Conservation (phyloP, 1,140 invertebrate species). For the Tetramorium simillimum region DNA sequence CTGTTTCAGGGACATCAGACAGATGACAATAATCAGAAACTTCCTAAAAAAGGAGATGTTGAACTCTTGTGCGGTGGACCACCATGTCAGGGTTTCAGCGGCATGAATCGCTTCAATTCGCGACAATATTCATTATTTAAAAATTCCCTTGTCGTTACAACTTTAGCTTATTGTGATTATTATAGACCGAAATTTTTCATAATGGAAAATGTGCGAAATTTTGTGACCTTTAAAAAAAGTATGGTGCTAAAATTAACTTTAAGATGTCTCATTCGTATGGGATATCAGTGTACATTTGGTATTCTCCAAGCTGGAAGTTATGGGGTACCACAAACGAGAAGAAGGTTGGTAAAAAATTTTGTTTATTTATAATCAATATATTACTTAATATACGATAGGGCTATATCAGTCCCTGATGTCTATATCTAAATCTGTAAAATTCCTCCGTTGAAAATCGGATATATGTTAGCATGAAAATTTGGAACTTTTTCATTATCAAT, state of each 20-base stretch:
- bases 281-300: constrained; percentile 95
- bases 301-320: constrained; percentile 95
- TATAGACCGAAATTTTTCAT: constrained; percentile 94
- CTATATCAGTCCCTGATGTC: too few species aligned
- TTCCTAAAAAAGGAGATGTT: constrained; percentile 93
- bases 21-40: constrained; percentile 86
- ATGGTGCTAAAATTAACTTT: constrained; percentile 94
- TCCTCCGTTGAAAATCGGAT: too few species aligned
- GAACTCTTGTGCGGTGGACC: constrained; percentile 95
- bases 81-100: constrained; percentile 96
- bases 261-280: constrained; percentile 92
- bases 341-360: constrained; percentile 86
- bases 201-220: constrained; percentile 95
- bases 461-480: too few species aligned
- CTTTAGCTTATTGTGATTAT: constrained; percentile 94
- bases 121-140: constrained; percentile 95
- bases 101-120: constrained; percentile 95
- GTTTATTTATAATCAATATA: constrained; percentile 3
- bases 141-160: constrained; percentile 95
- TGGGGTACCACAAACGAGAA: constrained; percentile 93
- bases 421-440: too few species aligned
- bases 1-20: constrained; percentile 84
- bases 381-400: not conserved
- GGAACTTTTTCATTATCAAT: too few species aligned
- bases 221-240: constrained; percentile 91